phyloP scores from a whole-genome alignment of 2,797 vertebrate genomes.

The Bucorvus abyssinicus region DNA sequence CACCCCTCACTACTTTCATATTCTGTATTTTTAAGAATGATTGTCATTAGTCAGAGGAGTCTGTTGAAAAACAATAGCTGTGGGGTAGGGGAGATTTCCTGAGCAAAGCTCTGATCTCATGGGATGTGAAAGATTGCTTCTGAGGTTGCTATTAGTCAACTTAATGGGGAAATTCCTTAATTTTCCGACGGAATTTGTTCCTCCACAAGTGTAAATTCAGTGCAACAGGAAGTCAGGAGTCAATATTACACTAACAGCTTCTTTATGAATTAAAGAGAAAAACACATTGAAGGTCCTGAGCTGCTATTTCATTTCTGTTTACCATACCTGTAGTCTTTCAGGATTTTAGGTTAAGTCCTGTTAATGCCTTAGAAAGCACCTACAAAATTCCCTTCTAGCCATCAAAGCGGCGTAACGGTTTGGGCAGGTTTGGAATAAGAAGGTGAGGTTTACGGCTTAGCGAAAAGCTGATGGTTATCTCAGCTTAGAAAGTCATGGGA shows the following conservation, averaged over 20 bases:
- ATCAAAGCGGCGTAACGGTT: background rate
- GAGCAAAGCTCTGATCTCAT: background rate
- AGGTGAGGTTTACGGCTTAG: background rate
- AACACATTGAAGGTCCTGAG: background rate
- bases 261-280: background rate
- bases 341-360: background rate
- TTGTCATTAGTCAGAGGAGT: background rate
- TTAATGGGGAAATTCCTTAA: background rate
- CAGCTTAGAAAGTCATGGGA: background rate
- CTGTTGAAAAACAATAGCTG: background rate
- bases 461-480: background rate
- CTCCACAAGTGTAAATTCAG: background rate
- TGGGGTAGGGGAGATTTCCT: background rate
- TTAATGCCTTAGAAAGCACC: background rate
- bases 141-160: background rate
- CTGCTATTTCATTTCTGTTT: background rate
- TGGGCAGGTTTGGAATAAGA: background rate
- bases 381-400: background rate
- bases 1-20: background rate
- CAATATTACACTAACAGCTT: background rate
- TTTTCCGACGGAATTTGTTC: background rate
- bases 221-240: background rate
- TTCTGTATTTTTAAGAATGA: background rate
- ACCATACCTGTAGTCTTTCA: background rate
- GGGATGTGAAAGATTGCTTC: background rate